These are phyloP conservation scores for Halcyon leucocephala DNA, from an alignment of 2,797 vertebrate genomes.

Conservation along the genomic window DNA sequence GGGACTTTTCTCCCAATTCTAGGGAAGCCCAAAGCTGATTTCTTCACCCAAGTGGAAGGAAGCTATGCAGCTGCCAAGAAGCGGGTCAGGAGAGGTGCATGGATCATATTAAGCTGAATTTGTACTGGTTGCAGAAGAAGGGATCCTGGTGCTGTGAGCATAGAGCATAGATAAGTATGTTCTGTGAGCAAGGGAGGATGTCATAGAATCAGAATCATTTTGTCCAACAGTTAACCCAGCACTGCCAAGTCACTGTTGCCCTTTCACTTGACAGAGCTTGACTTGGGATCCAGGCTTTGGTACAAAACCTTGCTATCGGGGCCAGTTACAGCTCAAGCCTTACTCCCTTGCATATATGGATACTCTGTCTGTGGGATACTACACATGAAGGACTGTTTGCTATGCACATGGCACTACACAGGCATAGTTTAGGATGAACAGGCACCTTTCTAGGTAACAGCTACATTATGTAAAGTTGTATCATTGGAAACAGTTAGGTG, in stretches of 20 bases:
- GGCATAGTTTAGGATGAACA: not conserved
- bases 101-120: not conserved
- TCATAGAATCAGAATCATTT: not conserved
- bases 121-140: not conserved
- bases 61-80: not conserved
- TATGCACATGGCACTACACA: rapidly evolving
- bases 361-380: not conserved
- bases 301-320: not conserved
- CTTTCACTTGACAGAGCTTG: not conserved
- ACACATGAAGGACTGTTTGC: not conserved
- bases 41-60: not conserved
- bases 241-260: not conserved
- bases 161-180: not conserved
- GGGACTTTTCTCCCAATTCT: not conserved
- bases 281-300: not conserved
- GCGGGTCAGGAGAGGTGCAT: not conserved
- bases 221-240: not conserved
- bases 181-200: not conserved
- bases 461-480: not conserved
- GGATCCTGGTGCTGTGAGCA: not conserved
- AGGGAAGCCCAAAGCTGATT: not conserved
- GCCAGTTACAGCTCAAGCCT: not conserved
- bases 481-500: not conserved
- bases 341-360: rapidly evolving
- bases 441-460: not conserved